Evolutionary conservation across 2,888 invertebrate genomes (phyloP).

Genomic region (Miltochrista miniata): DNA sequence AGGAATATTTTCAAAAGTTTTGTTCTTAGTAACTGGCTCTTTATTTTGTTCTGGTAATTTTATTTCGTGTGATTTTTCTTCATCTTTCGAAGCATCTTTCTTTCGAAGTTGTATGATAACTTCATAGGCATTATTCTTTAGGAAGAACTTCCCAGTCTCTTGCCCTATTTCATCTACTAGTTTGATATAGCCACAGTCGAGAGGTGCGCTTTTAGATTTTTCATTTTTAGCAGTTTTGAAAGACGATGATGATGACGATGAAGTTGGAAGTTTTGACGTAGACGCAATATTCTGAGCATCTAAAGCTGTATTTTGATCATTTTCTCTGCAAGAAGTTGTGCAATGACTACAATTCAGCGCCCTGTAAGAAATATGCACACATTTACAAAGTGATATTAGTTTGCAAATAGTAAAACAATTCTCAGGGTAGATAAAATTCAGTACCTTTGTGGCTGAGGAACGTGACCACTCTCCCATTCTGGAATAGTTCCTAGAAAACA

Average conservation of each 20-base stretch:
- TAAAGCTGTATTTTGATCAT: neutral
- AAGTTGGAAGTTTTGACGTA: slow-evolving; percentile 33
- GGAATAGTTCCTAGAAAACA: neutral
- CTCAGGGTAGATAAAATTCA: neutral
- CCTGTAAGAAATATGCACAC: slow-evolving; percentile 13
- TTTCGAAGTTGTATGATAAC: slow-evolving; percentile 73
- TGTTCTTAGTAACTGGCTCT: slow-evolving; percentile 5
- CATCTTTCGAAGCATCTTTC: slow-evolving; percentile 48
- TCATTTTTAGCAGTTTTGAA: slow-evolving; percentile 54
- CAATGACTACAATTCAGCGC: slow-evolving; percentile 14
- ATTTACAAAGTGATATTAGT: neutral
- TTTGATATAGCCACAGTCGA: slow-evolving; percentile 58
- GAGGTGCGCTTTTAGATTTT: slow-evolving; percentile 29
- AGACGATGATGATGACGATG: slow-evolving; percentile 59
- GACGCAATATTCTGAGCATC: neutral
- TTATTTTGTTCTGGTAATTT: slow-evolving; percentile 10
- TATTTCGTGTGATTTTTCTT: slow-evolving; percentile 21
- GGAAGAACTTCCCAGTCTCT: slow-evolving; percentile 66
- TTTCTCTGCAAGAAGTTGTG: slow-evolving; percentile 16
- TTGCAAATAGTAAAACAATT: neutral
- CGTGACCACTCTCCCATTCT: slow-evolving; percentile 7
- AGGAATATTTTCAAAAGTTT: slow-evolving; percentile 9
- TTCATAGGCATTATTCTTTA: slow-evolving; percentile 72
- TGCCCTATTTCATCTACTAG: slow-evolving; percentile 56
- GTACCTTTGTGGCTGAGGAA: slow-evolving; percentile 1